A percentile compares a stretch with the other conserved stretches of the same genome.
These are phyloP conservation scores for Troides oblongomaculatus DNA, from an alignment of 2,888 invertebrate genomes.

Conservation along the genomic window DNA sequence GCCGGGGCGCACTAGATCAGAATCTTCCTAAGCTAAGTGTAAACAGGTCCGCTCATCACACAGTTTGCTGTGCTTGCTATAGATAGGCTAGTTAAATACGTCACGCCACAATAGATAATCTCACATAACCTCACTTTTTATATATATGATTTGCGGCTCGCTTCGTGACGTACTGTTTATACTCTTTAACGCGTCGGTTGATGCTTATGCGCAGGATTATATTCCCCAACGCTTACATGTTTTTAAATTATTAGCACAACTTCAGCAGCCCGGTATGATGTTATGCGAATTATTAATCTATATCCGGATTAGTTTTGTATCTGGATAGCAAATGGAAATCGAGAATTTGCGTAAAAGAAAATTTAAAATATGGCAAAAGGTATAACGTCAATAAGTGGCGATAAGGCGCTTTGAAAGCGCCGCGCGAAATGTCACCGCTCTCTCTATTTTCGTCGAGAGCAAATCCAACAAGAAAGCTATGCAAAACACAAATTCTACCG, in stretches of 20 bases:
- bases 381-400: constrained; percentile 25
- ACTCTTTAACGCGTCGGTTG: too few species aligned
- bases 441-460: constrained; percentile 69
- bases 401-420: constrained; percentile 35
- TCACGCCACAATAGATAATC: constrained; percentile 44
- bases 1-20: constrained; percentile 65
- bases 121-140: constrained; percentile 35
- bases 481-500: constrained; percentile 73
- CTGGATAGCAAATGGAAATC: not conserved
- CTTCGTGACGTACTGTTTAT: constrained; percentile 28
- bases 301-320: not conserved
- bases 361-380: constrained; percentile 16
- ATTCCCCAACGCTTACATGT: constrained; percentile 8
- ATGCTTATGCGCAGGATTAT: too few species aligned
- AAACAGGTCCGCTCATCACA: constrained; percentile 62
- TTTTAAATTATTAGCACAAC: constrained; percentile 24
- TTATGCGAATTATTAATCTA: not conserved
- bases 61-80: constrained; percentile 48
- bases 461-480: constrained; percentile 74
- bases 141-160: constrained; percentile 25
- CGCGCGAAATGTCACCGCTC: constrained; percentile 72
- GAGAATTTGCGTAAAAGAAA: not conserved
- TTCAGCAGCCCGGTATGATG: constrained; percentile 1
- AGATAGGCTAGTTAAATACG: constrained; percentile 48
- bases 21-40: constrained; percentile 59